Evolutionary conservation across 2,113 vertebrate genomes (phyloP).

Genomic region (Atherinomorus stipes): DNA sequence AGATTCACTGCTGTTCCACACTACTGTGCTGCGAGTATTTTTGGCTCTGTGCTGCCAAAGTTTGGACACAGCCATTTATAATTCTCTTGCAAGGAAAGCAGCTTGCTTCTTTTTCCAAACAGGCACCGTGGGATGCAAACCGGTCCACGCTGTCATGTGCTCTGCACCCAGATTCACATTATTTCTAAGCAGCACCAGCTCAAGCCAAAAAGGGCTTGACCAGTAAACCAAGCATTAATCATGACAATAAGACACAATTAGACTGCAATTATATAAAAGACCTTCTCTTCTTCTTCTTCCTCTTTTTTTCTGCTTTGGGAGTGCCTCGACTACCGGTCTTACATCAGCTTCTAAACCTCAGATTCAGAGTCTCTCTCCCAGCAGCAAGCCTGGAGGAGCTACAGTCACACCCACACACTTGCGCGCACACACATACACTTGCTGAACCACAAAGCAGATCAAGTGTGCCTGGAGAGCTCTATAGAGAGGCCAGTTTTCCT

Average conservation of each 20-base stretch:
- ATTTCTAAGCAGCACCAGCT: slow-evolving; percentile 33
- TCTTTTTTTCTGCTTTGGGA: slow-evolving; percentile 21
- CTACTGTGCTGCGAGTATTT: slow-evolving; percentile 56
- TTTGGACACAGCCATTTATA: slow-evolving; percentile 69
- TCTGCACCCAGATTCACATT: slow-evolving; percentile 26
- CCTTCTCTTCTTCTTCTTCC: slow-evolving; percentile 19
- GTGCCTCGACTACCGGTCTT: slow-evolving; percentile 55
- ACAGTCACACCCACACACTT: slow-evolving; percentile 59
- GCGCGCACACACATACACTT: slow-evolving; percentile 22
- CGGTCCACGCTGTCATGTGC: slow-evolving; percentile 35
- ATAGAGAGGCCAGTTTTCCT: slow-evolving; percentile 75
- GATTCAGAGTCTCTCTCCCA: slow-evolving; percentile 60
- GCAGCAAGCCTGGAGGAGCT: slow-evolving; percentile 66
- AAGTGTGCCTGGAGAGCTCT: slow-evolving; percentile 75
- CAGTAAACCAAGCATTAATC: slow-evolving; percentile 45
- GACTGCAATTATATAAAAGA: slow-evolving; percentile 60
- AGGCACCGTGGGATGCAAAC: slow-evolving; percentile 47
- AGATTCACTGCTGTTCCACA: slow-evolving; percentile 48
- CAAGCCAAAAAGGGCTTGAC: slow-evolving; percentile 26
- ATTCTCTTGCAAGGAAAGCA: slow-evolving; percentile 60
- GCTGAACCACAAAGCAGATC: slow-evolving; percentile 70
- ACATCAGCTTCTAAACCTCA: slow-evolving; percentile 51
- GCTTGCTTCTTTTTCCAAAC: slow-evolving; percentile 56
- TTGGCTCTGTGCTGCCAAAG: slow-evolving; percentile 63
- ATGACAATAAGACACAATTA: slow-evolving; percentile 63